Evolutionary conservation across 2,113 vertebrate species (phyloP).

Genomic region (Antidorcas marsupialis): DNA sequence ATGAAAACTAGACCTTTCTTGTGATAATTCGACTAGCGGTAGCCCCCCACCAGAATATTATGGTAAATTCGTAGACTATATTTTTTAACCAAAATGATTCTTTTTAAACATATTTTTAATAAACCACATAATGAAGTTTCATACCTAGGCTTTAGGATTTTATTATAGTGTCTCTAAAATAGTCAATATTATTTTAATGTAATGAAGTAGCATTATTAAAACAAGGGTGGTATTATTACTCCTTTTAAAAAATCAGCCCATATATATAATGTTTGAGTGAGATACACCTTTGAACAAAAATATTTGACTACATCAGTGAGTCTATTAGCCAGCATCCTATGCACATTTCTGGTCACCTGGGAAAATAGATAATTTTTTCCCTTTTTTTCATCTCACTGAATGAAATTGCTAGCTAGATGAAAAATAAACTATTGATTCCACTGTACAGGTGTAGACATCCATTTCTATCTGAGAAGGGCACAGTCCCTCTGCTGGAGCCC

Average conservation of each 20-base stretch:
- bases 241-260: background rate
- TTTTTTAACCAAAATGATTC: background rate
- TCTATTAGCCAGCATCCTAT: background rate
- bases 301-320: background rate
- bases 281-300: background rate
- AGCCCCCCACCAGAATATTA: background rate
- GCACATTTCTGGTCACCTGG: background rate
- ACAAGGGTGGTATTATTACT: background rate
- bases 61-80: background rate
- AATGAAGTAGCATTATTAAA: background rate
- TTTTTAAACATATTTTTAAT: background rate
- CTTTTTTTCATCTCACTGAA: background rate
- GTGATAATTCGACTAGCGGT: background rate
- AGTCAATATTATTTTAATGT: background rate
- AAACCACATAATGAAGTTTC: background rate
- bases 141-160: background rate
- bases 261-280: background rate
- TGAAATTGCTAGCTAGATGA: background rate
- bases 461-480: background rate
- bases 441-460: background rate
- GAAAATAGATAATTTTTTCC: background rate
- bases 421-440: background rate
- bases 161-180: background rate
- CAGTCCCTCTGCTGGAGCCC: background rate
- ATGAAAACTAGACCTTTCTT: background rate